Base-by-base conservation (phyloP, 2,797 vertebrate genomes). In the Esox masquinongy region DNA sequence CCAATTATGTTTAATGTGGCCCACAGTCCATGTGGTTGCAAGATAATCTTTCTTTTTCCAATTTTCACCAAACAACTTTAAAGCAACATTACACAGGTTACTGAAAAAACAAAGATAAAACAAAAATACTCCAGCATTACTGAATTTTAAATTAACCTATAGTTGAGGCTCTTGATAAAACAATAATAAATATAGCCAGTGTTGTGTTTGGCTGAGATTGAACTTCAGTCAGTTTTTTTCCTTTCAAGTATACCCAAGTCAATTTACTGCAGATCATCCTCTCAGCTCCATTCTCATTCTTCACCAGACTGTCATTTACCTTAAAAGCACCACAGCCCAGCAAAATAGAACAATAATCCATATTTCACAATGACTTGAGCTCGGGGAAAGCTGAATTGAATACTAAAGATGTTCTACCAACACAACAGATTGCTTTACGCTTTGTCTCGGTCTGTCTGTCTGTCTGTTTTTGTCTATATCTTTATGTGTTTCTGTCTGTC, bases 211-310 rank as follows among this genome's bases (percentile, higher is more conserved):
- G 86, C 83, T 81, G 67, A 74, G 73, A 85, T 80, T 68, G 79
- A 88, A 84, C 84, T 85, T 85, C 77, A 75, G 84, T 86, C 87
- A 74, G n/a, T 76, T 73, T 8, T 24, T 39, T 80, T 64, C 80
- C 91, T 92, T 91, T 90, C 84, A 92, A 88, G 80, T 75, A 80
- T 83, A 90, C 91, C 92, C 92, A 92, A 88, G 84, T 94, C 81
- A 88, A 91, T 91, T 91, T 83, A 87, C 82, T 72, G 76, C 75
- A 83, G 89, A 90, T 93, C 85, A 89, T 88, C 88, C 77, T 74
- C 83, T 82, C 78, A 53, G 79, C 79, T 79, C 77, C 77, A 63
- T 87, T 86, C 83, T 88, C 84, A 82, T 86, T 89, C 86, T 73
- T 78, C 80, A 83, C 85, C 79, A 83, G 81, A 86, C 82, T 75